Evolutionary conservation across 2,113 vertebrate species (phyloP).

Genomic region (Mola mola): DNA sequence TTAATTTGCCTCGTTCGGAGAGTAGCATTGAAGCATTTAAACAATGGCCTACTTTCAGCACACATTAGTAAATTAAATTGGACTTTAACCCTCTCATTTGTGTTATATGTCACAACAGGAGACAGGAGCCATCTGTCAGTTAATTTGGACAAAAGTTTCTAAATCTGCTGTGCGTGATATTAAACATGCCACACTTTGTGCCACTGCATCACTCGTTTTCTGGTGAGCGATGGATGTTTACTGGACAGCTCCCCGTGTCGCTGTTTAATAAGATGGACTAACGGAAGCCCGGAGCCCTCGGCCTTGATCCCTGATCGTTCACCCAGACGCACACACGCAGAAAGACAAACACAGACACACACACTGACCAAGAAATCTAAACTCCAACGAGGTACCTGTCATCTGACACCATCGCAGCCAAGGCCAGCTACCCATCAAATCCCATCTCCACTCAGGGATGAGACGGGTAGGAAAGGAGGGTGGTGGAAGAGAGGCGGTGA

Average conservation of each 20-base stretch:
- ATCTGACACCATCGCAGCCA: conserved; percentile 62
- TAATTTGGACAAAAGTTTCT: conserved; percentile 5
- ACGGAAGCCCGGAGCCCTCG: conserved; percentile 32
- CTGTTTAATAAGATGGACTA: conserved; percentile 40
- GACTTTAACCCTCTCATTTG: conserved; percentile 23
- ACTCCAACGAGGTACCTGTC: conserved; percentile 59
- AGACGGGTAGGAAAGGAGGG: conserved; percentile 33
- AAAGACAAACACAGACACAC: conserved; percentile 32
- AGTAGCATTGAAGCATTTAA: conserved; percentile 20
- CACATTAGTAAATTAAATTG: conserved; percentile 38
- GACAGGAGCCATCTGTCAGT: neutral
- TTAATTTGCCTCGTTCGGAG: conserved; percentile 23
- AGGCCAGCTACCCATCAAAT: conserved; percentile 70
- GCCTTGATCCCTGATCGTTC: conserved; percentile 60
- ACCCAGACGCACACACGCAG: conserved; percentile 19
- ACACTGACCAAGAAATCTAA: conserved; percentile 54
- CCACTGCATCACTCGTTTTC: conserved; percentile 11
- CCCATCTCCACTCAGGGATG: conserved; percentile 62
- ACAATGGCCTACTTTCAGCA: conserved; percentile 32
- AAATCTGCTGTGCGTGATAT: neutral
- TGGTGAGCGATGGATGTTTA: conserved; percentile 43
- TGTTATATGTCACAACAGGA: conserved; percentile 12
- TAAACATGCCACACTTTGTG: conserved; percentile 5
- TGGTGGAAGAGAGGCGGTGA: neutral
- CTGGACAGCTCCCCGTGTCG: conserved; percentile 53